Evolutionary conservation across 2,113 vertebrate species (phyloP), one percentile per base, ranked within the genome.

Genomic region (Brachionichthys hirsutus): DNA sequence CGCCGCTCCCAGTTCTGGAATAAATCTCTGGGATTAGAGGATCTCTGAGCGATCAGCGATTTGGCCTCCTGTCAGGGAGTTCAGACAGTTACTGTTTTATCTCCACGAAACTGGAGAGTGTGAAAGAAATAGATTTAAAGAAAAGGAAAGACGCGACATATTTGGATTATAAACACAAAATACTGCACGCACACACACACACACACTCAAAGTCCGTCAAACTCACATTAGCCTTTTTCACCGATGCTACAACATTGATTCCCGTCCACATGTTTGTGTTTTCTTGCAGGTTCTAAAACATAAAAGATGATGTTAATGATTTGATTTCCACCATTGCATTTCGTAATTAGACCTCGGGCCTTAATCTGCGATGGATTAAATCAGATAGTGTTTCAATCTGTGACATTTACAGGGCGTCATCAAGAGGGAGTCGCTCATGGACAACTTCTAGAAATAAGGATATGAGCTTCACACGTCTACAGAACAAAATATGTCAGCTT

Each of bases 1-100:
- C 86, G 88, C 72, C 80, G 89, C 86, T 96, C 94, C 78, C 66
- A 90, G 69, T 95, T 92, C 62, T 76, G 91, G 84, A 98, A 98
- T 43, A 96, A 77, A 24, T 98, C 94, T 0, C 93, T 90, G 2
- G 95, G 93, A 57, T 96, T 94, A 35, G 90, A 62, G 0, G 91
- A 66, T 12, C 91, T 86, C 84, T 93, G 93, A 0, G 93, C 90
- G 0, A 94, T 86, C 61, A 94, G 62, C 0, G 85, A 78, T 0
- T 89, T 87, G 0, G 94, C 89, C 70, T 94, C 93, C 94, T 96
- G 86, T 5, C 18, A 35, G 49, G 10, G 1, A 68, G 5, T 42
- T 42, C n/a, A 51, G 9, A 43, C 17, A 44, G 6, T 51, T 55
- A 34, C 30, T 35, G 22, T 10, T 4, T 5, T 6, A 42, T 44